Evolutionary conservation across 1,140 invertebrate genomes (phyloP), one percentile per base, ranked within the genome.

Genomic region (Nephila pilipes): DNA sequence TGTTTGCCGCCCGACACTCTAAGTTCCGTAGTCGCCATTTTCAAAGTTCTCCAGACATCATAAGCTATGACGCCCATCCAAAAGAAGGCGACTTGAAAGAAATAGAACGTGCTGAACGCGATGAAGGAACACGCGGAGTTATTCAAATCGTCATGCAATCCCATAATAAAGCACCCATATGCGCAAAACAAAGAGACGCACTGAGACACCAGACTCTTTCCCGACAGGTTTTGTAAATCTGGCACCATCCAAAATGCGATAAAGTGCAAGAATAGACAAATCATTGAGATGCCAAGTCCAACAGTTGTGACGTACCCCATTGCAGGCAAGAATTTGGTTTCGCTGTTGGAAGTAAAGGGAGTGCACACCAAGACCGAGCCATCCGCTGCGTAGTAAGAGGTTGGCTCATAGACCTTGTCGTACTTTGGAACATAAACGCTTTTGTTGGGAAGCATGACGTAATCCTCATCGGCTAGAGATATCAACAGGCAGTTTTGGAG

Each of bases 61-160:
- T 96, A 97, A 0, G 96, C 95, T 95, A 97, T 96, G 1, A 96
- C 96, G 79, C 96, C 96, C 96, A 96, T 97, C 97, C 97, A 97
- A 92, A 96, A 96, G 94, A 97, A 97, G 0, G 96, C 95, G 0
- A 96, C 95, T 46, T 97, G 95, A 94, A 96, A 96, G 55, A 95
- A 94, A 94, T 96, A 97, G 93, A 96, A 96, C 3, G 96, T 95
- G 22, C 95, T 85, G 0, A 96, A 94, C 0, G 96, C 96, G 22
- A 96, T 94, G 0, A 95, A 94, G 20, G 94, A 94, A 93, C 96
- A 96, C 6, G 94, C 36, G 90, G 83, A 46, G 60, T 12, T 32
- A 20, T 18, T 36, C 6, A 91, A 25, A 29, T 25, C n/a, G 25
- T 58, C 38, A 69, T 85, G 54, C 65, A 95, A 95, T 22, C 95